phyloP scores from a whole-genome alignment of 1,140 invertebrate species.

The Drosophila seguyi region DNA sequence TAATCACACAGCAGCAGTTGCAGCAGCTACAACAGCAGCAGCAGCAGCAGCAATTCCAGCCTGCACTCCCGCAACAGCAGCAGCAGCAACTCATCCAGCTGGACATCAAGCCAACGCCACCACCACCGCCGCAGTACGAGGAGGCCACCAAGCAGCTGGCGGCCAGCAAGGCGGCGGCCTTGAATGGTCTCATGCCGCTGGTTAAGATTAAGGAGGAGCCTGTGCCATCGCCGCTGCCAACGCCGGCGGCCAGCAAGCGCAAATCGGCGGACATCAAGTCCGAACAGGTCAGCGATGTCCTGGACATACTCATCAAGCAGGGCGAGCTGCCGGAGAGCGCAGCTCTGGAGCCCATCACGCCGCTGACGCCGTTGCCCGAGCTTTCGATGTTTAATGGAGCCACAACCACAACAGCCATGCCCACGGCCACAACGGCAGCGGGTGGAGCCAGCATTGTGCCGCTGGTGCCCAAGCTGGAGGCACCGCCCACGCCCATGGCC shows the following conservation, averaged over 20 bases:
- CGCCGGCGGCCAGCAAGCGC: conserved; percentile 56
- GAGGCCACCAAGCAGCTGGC: conserved; percentile 89
- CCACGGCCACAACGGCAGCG: conserved; percentile 48
- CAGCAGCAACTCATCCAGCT: conserved; percentile 79
- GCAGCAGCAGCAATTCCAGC: conserved; percentile 47
- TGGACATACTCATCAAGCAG: conserved; percentile 97
- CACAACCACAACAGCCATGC: background rate
- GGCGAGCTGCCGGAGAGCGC: conserved; percentile 96
- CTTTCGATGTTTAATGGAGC: conserved; percentile 50
- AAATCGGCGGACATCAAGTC: conserved; percentile 89
- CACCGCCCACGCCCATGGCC: conserved; percentile 66
- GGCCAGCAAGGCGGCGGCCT: conserved; percentile 74
- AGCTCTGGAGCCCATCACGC: conserved; percentile 91
- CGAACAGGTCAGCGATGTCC: conserved; percentile 96
- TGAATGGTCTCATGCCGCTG: conserved; percentile 51
- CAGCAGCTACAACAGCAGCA: conserved; percentile 66
- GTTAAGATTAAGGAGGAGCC: conserved; percentile 82
- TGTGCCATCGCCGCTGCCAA: conserved; percentile 21
- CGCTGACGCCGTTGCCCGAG: conserved; percentile 81
- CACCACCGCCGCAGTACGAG: conserved; percentile 88
- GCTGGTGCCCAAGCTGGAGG: conserved; percentile 65
- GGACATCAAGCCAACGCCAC: conserved; percentile 84
- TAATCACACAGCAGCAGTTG: conserved; percentile 74
- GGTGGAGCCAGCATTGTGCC: conserved; percentile 70
- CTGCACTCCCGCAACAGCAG: conserved; percentile 44